Evolutionary conservation across 2,888 invertebrate species (phyloP), one percentile per base, ranked within the genome.

Genomic region (Plebejus anna): DNA sequence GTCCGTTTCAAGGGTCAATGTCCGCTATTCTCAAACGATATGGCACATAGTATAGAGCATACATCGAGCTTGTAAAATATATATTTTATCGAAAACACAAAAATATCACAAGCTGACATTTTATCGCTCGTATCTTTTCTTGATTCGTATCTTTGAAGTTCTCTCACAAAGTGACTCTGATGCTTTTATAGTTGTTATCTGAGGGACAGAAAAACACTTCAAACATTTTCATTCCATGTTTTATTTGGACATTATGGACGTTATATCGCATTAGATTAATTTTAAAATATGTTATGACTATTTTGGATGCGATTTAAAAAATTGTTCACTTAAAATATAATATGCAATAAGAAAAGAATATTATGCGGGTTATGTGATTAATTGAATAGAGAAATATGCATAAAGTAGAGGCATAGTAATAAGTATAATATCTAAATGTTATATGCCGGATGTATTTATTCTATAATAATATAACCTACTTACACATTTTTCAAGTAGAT

Each of bases 101-200:
- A 61, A 61, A 61, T 22, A 61, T 61, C 61, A 61, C 11, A 28
- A 61, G 61, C 9, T 28, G 61, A 61, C 61, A 61, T 61, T 61
- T 61, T 61, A 61, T 61, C 11, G 9, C 61, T 28, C 11, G 1
- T 28, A 61, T 61, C 61, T 59, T 59, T 59, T 6, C 59, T 59
- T 61, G 61, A 0, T 28, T 61, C 61, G 28, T 28, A 75, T 71
- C 70, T 76, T 76, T 77, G 76, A 77, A 59, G 59, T 51, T 47
- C 55, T 78, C 75, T 70, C 75, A 57, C 75, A 38, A 76, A 75
- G 75, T 70, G 71, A 77, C 75, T 76, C 75, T 76, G 76, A 77
- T 22, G 61, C 61, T 61, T 61, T 61, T 61, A 61, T 9, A 59
- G 59, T 59, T 61, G 61, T 22, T 59, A 2, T 61, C 61, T 61